These are phyloP conservation scores for Bradypodion ventrale DNA, from an alignment of 2,797 vertebrate genomes.

Conservation along the genomic window DNA sequence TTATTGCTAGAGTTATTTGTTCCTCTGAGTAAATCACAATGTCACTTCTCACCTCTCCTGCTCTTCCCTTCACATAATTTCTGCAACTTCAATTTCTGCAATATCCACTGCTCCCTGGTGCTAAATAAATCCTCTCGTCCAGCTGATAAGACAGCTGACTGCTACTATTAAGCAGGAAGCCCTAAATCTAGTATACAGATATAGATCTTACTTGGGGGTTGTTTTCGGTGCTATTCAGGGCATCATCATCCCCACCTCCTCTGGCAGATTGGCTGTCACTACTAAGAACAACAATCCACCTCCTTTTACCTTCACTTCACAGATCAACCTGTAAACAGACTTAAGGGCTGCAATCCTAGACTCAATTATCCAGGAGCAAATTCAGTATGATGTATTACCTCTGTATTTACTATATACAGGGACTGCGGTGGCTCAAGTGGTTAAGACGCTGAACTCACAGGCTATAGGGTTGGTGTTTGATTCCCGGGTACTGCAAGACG, in stretches of 20 bases:
- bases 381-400: no score
- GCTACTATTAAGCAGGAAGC: slow-evolving; percentile 5
- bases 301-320: background rate
- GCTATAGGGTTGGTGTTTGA: no score
- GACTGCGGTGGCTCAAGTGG: no score
- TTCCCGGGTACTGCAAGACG: no score
- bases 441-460: no score
- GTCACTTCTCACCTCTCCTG: background rate
- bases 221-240: slow-evolving; percentile 46
- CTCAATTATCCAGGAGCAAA: background rate
- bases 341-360: background rate
- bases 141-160: background rate
- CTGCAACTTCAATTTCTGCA: background rate
- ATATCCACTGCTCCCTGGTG: background rate
- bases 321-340: slow-evolving; percentile 14
- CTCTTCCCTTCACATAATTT: slow-evolving; percentile 14
- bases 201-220: slow-evolving; percentile 37
- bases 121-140: slow-evolving; percentile 21
- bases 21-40: slow-evolving; percentile 3
- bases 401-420: no score
- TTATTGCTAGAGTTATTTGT: slow-evolving; percentile 1
- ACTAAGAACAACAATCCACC: background rate
- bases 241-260: slow-evolving; percentile 32
- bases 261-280: slow-evolving; percentile 25
- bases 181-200: slow-evolving; percentile 39